A percentile compares a stretch with the other conserved stretches of the same genome.
phyloP scores from a whole-genome alignment of 2,113 vertebrate species.

The Lampris incognitus region DNA sequence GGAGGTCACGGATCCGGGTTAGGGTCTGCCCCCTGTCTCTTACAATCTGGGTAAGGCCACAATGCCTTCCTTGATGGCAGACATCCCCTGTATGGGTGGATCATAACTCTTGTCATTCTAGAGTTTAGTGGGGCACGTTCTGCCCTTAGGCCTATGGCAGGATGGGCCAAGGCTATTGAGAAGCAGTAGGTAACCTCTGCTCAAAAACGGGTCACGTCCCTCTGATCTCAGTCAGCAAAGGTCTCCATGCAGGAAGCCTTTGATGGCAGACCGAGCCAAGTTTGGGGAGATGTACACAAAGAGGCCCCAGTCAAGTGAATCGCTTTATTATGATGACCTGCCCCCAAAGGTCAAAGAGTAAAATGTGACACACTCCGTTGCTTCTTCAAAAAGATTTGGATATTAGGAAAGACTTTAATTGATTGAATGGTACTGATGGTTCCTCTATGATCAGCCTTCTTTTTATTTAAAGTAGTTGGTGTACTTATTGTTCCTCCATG shows the following conservation, averaged over 20 bases:
- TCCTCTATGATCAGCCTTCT: neutral
- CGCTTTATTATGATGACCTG: constrained; percentile 77
- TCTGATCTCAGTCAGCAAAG: constrained; percentile 58
- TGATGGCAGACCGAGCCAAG: constrained; percentile 65
- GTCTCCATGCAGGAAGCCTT: constrained; percentile 62
- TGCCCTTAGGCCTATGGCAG: constrained; percentile 45
- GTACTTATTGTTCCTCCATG: too few relatives aligned
- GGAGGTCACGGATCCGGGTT: constrained; percentile 57
- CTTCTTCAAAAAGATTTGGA: constrained; percentile 12
- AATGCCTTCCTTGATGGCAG: constrained; percentile 72
- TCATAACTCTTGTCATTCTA: constrained; percentile 58
- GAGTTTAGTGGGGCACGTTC: constrained; percentile 35
- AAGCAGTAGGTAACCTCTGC: constrained; percentile 55
- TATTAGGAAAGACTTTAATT: neutral
- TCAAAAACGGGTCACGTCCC: constrained; percentile 64
- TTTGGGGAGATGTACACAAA: constrained; percentile 40
- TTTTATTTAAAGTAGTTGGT: too few relatives aligned
- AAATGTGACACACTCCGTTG: constrained; percentile 54
- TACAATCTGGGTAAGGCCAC: constrained; percentile 50
- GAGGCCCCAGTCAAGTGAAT: constrained; percentile 43
- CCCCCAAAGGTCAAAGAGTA: constrained; percentile 68
- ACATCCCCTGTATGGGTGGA: constrained; percentile 37
- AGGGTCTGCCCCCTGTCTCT: constrained; percentile 53
- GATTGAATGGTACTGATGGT: neutral
- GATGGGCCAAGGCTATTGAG: constrained; percentile 23